Evolutionary conservation across 2,113 vertebrate species (phyloP).

Genomic region (Hystrix brachyura): DNA sequence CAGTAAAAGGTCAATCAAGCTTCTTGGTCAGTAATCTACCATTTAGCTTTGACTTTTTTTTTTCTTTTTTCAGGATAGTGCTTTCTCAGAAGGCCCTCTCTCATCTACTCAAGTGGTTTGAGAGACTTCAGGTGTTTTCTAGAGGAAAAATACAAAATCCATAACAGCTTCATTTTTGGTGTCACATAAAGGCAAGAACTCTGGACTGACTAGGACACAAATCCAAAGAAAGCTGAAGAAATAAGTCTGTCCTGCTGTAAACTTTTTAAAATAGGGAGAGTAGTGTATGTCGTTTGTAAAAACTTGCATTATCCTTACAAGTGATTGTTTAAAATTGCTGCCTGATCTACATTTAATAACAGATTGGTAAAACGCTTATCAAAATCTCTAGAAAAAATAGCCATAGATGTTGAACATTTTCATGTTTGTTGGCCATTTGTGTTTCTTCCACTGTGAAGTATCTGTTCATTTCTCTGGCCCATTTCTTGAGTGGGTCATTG

Average conservation of each 20-base stretch:
- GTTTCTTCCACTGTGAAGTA: no score
- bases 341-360: neutral
- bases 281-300: neutral
- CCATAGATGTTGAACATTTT: no score
- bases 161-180: neutral
- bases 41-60: neutral
- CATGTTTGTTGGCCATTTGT: no score
- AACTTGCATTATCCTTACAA: neutral
- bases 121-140: neutral
- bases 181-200: neutral
- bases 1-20: neutral
- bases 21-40: neutral
- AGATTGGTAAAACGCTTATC: neutral
- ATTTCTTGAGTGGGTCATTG: no score
- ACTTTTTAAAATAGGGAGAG: no score
- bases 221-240: neutral
- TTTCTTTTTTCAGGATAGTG: neutral
- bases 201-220: neutral
- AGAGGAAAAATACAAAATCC: constrained; percentile 18
- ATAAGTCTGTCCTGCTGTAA: neutral
- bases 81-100: neutral
- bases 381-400: neutral
- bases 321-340: neutral
- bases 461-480: no score
- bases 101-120: neutral